These are phyloP conservation scores for Saimiri boliviensis DNA, from an alignment of 2,113 vertebrate genomes.

Conservation along the genomic window DNA sequence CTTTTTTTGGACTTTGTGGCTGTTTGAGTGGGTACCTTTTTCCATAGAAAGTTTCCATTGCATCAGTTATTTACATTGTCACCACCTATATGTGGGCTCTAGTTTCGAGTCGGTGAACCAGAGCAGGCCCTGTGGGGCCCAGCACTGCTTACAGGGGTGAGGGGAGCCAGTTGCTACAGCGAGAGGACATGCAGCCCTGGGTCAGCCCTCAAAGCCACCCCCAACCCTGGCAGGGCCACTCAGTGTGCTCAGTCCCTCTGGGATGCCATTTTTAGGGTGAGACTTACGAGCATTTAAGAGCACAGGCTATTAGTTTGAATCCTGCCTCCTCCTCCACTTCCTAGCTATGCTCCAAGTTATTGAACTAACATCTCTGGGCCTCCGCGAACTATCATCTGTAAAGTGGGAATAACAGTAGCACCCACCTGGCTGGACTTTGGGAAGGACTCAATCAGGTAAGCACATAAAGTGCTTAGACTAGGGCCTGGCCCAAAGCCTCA, in stretches of 20 bases:
- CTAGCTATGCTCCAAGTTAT: background rate
- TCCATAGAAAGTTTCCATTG: slow-evolving; percentile 84
- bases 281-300: background rate
- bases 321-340: background rate
- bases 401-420: background rate
- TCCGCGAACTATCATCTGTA: background rate
- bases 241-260: background rate
- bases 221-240: background rate
- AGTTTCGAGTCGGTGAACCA: slow-evolving; percentile 50
- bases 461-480: background rate
- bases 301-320: background rate
- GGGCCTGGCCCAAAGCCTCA: background rate
- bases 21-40: slow-evolving; percentile 76
- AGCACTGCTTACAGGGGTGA: background rate
- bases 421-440: background rate
- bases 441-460: background rate
- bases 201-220: background rate
- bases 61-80: slow-evolving; percentile 75
- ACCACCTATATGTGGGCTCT: slow-evolving; percentile 41
- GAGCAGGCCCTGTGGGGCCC: background rate
- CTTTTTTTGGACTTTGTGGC: slow-evolving; percentile 78
- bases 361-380: background rate
- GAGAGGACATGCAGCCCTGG: background rate
- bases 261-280: background rate
- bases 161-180: too few relatives aligned